phyloP scores from a whole-genome alignment of 2,113 vertebrate species.

The Crotalus tigris region DNA sequence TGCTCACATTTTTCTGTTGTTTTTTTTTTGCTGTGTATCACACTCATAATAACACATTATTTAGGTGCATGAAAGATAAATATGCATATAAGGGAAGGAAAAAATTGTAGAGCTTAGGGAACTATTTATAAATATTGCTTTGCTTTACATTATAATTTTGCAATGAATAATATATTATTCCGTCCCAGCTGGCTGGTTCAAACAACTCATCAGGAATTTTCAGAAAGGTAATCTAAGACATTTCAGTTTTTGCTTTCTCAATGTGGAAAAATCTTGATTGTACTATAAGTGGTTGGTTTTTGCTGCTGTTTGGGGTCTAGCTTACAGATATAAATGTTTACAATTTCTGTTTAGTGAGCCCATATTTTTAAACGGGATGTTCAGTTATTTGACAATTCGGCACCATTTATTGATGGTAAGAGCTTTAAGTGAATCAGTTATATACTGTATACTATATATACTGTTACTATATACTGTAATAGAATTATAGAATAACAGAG shows the following conservation, averaged over 20 bases:
- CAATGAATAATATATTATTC: conserved; percentile 34
- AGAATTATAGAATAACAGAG: not conserved
- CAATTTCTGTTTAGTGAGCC: conserved; percentile 36
- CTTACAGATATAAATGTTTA: conserved; percentile 38
- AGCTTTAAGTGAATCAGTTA: not conserved
- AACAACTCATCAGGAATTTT: conserved; percentile 48
- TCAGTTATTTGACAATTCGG: conserved; percentile 34
- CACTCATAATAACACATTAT: not conserved
- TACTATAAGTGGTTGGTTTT: conserved; percentile 32
- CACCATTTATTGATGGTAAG: conserved; percentile 6
- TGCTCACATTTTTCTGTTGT: not conserved
- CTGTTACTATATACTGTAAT: not conserved
- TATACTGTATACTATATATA: not conserved
- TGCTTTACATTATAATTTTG: not conserved
- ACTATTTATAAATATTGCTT: not conserved
- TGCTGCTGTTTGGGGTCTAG: conserved; percentile 29
- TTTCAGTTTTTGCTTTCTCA: not conserved
- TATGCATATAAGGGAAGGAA: not conserved
- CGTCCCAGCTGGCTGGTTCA: conserved; percentile 46
- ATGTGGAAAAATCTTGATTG: conserved; percentile 15
- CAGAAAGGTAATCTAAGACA: conserved; percentile 40
- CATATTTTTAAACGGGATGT: conserved; percentile 29
- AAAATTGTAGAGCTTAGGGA: not conserved
- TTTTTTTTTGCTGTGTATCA: not conserved
- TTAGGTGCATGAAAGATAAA: not conserved